phyloP scores from a whole-genome alignment of 2,797 vertebrate species.

The Amazona ochrocephala region DNA sequence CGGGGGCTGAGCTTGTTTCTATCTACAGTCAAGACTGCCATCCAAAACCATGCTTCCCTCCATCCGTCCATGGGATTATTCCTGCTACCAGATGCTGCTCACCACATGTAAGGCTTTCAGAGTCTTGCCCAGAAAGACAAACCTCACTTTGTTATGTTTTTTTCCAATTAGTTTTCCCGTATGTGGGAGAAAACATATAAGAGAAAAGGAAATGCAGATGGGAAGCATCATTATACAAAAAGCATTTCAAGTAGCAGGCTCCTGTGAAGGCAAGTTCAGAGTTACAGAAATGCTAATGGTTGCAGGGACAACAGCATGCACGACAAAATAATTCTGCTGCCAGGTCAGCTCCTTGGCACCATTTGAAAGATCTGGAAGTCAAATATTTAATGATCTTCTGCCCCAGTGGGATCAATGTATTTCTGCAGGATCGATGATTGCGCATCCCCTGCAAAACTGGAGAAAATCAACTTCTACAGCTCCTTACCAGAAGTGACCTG shows the following conservation, averaged over 20 bases:
- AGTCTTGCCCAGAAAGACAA: neutral
- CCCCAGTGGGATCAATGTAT: constrained; percentile 72
- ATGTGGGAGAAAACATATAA: neutral
- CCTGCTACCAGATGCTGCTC: neutral
- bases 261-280: neutral
- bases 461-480: constrained; percentile 47
- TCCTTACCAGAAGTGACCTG: constrained; percentile 49
- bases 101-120: neutral
- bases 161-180: neutral
- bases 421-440: constrained; percentile 73
- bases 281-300: neutral
- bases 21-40: neutral
- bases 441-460: constrained; percentile 56
- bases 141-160: neutral
- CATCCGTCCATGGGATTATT: neutral
- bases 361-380: constrained; percentile 55
- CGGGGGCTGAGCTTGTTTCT: neutral
- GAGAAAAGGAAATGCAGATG: neutral
- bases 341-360: constrained; percentile 68
- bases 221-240: neutral
- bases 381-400: constrained; percentile 59
- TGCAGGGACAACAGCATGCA: neutral
- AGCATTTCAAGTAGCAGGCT: neutral
- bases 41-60: neutral
- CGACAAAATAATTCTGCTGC: neutral